Conservation (phyloP, 23 tunicate species). For the Botrylloides violaceus region DNA sequence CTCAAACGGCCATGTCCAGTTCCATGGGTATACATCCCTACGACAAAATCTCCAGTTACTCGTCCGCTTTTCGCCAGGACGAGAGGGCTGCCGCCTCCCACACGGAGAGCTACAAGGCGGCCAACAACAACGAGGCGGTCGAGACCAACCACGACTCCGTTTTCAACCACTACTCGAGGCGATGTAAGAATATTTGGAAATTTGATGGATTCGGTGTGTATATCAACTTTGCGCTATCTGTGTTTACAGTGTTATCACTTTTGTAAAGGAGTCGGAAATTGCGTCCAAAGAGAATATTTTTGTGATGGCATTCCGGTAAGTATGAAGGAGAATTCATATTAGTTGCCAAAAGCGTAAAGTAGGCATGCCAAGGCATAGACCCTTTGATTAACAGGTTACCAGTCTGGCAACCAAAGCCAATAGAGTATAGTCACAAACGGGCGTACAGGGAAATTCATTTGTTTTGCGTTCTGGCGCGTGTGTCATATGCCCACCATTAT, state of each 20-base stretch:
- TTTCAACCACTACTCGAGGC: constrained; percentile 23
- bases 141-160: constrained; percentile 28
- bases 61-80: background rate
- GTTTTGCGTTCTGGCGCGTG: too few relatives aligned
- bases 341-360: too few relatives aligned
- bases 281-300: constrained; percentile 22
- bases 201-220: too few relatives aligned
- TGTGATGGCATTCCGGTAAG: constrained; percentile 60
- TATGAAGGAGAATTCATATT: too few relatives aligned
- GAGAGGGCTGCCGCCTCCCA: too few relatives aligned
- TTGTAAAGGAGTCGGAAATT: constrained; percentile 39
- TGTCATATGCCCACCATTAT: too few relatives aligned
- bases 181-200: background rate
- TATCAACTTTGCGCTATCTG: background rate
- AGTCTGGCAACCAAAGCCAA: too few relatives aligned
- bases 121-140: constrained; percentile 33
- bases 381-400: too few relatives aligned
- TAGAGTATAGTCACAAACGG: too few relatives aligned
- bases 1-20: constrained; percentile 24
- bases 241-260: background rate
- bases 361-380: too few relatives aligned
- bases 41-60: constrained; percentile 31
- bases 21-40: constrained; percentile 34
- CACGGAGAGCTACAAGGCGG: background rate
- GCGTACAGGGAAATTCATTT: too few relatives aligned